phyloP scores from a whole-genome alignment of 2,888 invertebrate species.

The Stenotaenia linearis region DNA sequence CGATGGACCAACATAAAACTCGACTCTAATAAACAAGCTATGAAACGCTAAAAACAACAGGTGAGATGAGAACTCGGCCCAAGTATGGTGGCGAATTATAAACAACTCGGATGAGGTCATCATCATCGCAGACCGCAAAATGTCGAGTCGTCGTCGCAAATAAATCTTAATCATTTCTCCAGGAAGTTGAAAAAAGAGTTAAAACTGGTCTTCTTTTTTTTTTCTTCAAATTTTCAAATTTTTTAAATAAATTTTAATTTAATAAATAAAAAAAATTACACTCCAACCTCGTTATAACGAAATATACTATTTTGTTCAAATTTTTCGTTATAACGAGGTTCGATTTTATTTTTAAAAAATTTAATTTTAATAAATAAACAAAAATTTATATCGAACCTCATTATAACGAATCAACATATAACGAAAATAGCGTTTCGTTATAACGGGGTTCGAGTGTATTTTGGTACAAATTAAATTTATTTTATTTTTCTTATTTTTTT shows the following conservation, averaged over 20 bases:
- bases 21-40: neutral
- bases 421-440: too few relatives aligned
- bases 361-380: too few relatives aligned
- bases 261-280: neutral
- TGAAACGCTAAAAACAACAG: neutral
- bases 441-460: too few relatives aligned
- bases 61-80: neutral
- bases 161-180: constrained; percentile 10
- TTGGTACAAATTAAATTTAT: neutral
- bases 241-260: too few relatives aligned
- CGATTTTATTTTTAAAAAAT: too few relatives aligned
- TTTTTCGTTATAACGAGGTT: too few relatives aligned
- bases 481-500: neutral
- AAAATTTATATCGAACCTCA: too few relatives aligned
- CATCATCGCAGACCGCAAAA: neutral
- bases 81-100: constrained; percentile 1
- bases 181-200: neutral
- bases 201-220: neutral
- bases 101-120: constrained; percentile 12
- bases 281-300: too few relatives aligned
- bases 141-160: constrained; percentile 7
- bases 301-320: too few relatives aligned
- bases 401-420: too few relatives aligned
- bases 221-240: neutral
- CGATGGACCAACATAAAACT: neutral